Percentiles rank a stretch among this genome's conserved stretches.
Evolutionary conservation across 2,888 invertebrate genomes (phyloP).

Genomic region (Hipparchia semele): DNA sequence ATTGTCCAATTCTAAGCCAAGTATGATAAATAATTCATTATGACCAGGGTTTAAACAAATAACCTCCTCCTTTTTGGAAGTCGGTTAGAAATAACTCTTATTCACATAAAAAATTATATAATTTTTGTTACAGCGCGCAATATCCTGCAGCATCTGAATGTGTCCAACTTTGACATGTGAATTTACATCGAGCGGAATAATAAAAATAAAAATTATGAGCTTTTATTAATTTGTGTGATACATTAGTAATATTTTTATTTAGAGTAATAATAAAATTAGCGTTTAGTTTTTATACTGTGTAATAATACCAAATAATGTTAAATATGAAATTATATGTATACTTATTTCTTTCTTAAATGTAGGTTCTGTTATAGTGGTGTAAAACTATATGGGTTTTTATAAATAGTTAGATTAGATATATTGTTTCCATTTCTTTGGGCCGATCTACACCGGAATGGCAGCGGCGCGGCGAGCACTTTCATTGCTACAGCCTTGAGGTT

Average conservation of each 20-base stretch:
- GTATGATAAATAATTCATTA: too few relatives aligned
- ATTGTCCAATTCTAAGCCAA: too few relatives aligned
- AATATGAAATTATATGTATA: not conserved
- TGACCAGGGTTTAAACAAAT: too few relatives aligned
- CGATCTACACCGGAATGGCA: too few relatives aligned
- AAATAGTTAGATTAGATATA: not conserved
- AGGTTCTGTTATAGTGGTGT: not conserved
- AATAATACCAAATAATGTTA: conserved; percentile 7
- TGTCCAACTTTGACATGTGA: conserved; percentile 89
- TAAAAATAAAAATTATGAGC: conserved; percentile 13
- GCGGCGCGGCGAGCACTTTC: not conserved
- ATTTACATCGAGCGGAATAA: conserved; percentile 3
- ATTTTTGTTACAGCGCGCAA: conserved; percentile 86
- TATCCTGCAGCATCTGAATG: conserved; percentile 90
- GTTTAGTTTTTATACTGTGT: not conserved
- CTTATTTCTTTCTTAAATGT: not conserved
- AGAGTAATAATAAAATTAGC: not conserved
- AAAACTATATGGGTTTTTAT: not conserved
- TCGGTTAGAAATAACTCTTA: too few relatives aligned
- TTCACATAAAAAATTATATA: not conserved
- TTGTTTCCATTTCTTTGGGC: too few relatives aligned
- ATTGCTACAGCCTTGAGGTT: not conserved
- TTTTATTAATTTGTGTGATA: conserved; percentile 32
- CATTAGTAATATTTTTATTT: not conserved
- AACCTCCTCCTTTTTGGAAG: too few relatives aligned